These are phyloP conservation scores for Zoanthus sansibaricus DNA, from an alignment of 92 coral and sea anemone genomes.

Conservation along the genomic window DNA sequence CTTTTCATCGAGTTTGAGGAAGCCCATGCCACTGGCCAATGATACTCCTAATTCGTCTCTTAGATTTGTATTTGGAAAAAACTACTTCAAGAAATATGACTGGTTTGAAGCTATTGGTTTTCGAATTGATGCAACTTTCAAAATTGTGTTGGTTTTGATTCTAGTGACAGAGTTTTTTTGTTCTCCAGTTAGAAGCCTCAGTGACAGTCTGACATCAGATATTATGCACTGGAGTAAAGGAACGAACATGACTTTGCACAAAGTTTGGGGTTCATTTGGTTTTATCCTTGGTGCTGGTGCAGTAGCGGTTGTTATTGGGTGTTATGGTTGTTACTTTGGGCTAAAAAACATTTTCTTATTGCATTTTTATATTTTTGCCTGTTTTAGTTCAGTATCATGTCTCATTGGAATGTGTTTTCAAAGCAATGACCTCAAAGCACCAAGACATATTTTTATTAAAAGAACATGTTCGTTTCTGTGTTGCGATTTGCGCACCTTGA, in stretches of 20 bases:
- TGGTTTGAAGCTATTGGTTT: constrained; percentile 71
- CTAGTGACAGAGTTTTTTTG: constrained; percentile 76
- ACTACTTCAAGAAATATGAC: neutral
- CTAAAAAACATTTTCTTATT: constrained; percentile 82
- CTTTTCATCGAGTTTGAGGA: constrained; percentile 11
- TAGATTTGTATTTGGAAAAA: neutral
- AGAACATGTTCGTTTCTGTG: constrained; percentile 72
- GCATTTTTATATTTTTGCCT: constrained; percentile 83
- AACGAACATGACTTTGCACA: constrained; percentile 42
- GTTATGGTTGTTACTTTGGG: constrained; percentile 77
- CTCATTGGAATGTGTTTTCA: constrained; percentile 73
- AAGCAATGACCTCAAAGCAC: constrained; percentile 76
- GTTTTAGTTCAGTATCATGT: constrained; percentile 76
- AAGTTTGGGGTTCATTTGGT: constrained; percentile 77
- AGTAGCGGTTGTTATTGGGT: constrained; percentile 70
- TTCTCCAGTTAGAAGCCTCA: constrained; percentile 76
- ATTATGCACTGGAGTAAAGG: constrained; percentile 70
- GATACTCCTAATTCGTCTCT: neutral
- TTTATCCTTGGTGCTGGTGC: constrained; percentile 78
- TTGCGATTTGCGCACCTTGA: constrained; percentile 75
- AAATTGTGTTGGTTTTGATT: constrained; percentile 62
- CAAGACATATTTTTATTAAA: constrained; percentile 72
- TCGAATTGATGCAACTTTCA: constrained; percentile 74
- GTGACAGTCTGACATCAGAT: constrained; percentile 78
- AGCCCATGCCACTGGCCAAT: neutral